phyloP scores from a whole-genome alignment of 2,888 invertebrate species.

The Acrobasis consociella region DNA sequence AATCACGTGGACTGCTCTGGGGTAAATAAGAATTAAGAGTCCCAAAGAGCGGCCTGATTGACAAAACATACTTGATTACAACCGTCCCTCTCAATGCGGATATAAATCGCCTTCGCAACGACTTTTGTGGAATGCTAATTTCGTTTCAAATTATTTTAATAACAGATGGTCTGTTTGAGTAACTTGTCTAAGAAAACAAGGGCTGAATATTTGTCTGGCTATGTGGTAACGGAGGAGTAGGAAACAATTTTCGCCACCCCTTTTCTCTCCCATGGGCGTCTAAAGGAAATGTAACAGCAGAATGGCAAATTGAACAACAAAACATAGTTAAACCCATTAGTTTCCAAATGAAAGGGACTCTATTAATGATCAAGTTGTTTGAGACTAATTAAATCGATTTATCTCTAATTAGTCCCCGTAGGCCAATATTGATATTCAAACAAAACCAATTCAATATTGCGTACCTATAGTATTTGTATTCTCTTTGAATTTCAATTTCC shows the following conservation, averaged over 20 bases:
- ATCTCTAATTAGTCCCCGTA: conserved; percentile 10
- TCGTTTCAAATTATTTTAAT: not conserved
- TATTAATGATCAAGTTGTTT: conserved; percentile 1
- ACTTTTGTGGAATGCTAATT: conserved; percentile 1
- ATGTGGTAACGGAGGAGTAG: too few relatives aligned
- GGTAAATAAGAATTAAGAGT: conserved; percentile 72
- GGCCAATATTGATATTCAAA: not conserved
- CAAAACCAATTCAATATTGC: too few relatives aligned
- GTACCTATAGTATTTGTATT: too few relatives aligned
- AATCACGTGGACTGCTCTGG: conserved; percentile 64
- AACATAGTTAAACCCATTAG: not conserved
- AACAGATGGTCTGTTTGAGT: not conserved
- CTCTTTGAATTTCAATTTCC: too few relatives aligned
- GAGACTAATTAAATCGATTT: conserved; percentile 7
- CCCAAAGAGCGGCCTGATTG: conserved; percentile 67
- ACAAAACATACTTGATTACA: conserved; percentile 69
- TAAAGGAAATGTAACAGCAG: too few relatives aligned
- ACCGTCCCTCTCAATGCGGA: conserved; percentile 17
- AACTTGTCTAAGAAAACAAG: too few relatives aligned
- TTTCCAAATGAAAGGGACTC: not conserved
- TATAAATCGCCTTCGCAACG: conserved; percentile 14
- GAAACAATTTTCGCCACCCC: too few relatives aligned
- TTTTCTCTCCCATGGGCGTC: too few relatives aligned
- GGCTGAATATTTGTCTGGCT: too few relatives aligned
- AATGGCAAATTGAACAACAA: too few relatives aligned